Conservation (phyloP, 2,113 vertebrate species). For the Pteruthius melanotis region DNA sequence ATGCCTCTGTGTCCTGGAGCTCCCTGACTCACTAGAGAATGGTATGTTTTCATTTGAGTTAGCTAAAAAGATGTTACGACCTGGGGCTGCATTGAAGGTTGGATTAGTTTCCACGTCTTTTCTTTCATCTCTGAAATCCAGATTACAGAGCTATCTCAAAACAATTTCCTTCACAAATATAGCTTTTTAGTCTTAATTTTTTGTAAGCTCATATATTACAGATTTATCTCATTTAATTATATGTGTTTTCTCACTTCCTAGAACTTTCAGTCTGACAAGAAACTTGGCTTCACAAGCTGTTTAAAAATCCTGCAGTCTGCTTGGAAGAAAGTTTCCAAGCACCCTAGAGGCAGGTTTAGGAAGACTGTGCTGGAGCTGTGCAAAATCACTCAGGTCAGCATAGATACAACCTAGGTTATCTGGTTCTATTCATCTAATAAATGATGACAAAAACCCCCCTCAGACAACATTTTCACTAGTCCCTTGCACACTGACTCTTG, state of each 20-base stretch:
- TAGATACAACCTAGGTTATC: not conserved
- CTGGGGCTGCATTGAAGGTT: not conserved
- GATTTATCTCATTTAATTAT: not conserved
- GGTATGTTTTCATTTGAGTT: rapidly evolving
- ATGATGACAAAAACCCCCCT: not conserved
- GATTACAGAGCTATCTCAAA: not conserved
- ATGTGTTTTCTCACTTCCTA: not conserved
- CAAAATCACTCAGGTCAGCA: not conserved
- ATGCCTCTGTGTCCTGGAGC: not conserved
- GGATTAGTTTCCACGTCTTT: not conserved
- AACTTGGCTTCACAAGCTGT: not conserved
- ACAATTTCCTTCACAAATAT: not conserved
- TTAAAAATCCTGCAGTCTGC: not conserved
- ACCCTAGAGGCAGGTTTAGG: not conserved
- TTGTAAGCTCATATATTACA: not conserved
- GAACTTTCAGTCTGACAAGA: not conserved
- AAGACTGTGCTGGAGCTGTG: not conserved
- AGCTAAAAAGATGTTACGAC: not conserved
- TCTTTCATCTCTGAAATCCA: not conserved
- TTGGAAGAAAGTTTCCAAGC: not conserved
- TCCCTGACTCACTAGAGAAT: not conserved
- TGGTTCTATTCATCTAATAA: not conserved
- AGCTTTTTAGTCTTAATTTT: not conserved
- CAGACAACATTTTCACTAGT: not conserved
- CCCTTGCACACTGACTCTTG: not conserved